Conservation (phyloP, 2,888 invertebrate species). For the Dione vanillae region DNA sequence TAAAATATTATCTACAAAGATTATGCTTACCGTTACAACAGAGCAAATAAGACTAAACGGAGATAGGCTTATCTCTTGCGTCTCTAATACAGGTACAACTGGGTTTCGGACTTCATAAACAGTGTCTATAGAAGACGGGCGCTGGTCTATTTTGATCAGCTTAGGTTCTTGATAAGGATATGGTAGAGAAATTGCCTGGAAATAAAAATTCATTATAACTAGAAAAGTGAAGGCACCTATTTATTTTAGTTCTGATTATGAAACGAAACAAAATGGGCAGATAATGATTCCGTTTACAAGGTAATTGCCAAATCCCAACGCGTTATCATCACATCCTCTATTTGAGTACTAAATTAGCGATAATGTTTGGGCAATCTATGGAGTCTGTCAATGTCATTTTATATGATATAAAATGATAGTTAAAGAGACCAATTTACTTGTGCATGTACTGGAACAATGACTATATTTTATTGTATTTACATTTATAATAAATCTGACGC, state of each 20-base stretch:
- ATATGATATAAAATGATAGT: conserved; percentile 27
- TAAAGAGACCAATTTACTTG: conserved; percentile 25
- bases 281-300: not conserved
- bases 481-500: conserved; percentile 3
- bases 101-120: conserved; percentile 14
- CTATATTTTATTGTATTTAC: conserved; percentile 29
- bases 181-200: conserved; percentile 48
- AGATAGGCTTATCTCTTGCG: conserved; percentile 11
- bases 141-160: conserved; percentile 30
- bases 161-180: conserved; percentile 44
- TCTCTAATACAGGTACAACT: conserved; percentile 1
- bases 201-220: conserved; percentile 21
- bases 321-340: not conserved
- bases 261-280: not conserved
- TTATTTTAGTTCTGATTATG: not conserved
- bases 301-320: not conserved
- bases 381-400: not conserved
- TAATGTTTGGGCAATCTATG: conserved; percentile 22
- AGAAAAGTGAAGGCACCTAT: not conserved
- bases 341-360: conserved; percentile 19
- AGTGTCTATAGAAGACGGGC: conserved; percentile 10
- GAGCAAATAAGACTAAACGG: conserved; percentile 10
- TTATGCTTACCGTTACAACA: conserved; percentile 10
- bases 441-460: conserved; percentile 31
- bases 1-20: not conserved